phyloP scores from a whole-genome alignment of 1,140 invertebrate species.

The Phymastichus coffea region DNA sequence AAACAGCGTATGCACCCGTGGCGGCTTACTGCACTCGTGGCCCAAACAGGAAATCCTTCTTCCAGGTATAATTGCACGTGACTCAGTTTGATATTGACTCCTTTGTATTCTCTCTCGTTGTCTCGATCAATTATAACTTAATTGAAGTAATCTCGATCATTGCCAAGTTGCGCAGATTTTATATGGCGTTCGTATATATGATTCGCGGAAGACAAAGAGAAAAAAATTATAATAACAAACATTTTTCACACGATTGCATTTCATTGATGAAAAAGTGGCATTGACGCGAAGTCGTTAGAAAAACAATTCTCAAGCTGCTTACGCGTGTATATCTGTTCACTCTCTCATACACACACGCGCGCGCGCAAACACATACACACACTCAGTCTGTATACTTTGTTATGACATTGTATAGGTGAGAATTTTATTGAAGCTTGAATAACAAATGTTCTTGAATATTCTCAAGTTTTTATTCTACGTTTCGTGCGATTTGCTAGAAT shows the following conservation, averaged over 20 bases:
- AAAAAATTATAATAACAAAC: too few relatives aligned
- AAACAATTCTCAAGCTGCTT: not conserved
- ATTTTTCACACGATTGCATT: too few relatives aligned
- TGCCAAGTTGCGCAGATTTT: too few relatives aligned
- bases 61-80: slow-evolving; percentile 55
- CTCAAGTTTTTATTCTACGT: too few relatives aligned
- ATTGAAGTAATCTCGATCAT: too few relatives aligned
- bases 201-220: too few relatives aligned
- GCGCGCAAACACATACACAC: too few relatives aligned
- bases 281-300: not conserved
- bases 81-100: slow-evolving; percentile 52
- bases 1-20: not conserved
- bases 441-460: too few relatives aligned
- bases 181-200: too few relatives aligned
- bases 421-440: slow-evolving; percentile 1
- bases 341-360: not conserved
- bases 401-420: not conserved
- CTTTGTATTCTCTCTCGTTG: too few relatives aligned
- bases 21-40: slow-evolving; percentile 35
- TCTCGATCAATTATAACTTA: not conserved
- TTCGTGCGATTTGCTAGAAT: too few relatives aligned
- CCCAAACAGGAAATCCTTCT: slow-evolving; percentile 58
- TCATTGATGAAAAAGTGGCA: slow-evolving; percentile 2
- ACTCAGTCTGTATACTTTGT: too few relatives aligned
- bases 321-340: slow-evolving; percentile 15